phyloP scores from a whole-genome alignment of 2,797 vertebrate species.

The Aeoliscus strigatus region DNA sequence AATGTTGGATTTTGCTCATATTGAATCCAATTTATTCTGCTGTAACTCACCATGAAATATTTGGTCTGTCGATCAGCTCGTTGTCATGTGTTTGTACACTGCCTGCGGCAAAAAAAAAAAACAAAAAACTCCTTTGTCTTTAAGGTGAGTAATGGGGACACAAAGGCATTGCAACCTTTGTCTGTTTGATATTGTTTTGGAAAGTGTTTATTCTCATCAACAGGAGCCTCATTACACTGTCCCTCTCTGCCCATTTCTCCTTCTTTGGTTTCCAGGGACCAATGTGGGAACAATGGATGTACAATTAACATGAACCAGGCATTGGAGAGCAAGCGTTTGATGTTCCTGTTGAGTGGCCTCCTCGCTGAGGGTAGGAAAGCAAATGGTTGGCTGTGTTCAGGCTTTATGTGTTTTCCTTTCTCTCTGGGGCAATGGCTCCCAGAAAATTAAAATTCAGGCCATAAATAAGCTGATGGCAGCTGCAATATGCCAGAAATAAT shows the following conservation, averaged over 20 bases:
- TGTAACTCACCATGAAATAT: too few relatives aligned
- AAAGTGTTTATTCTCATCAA: conserved; percentile 66
- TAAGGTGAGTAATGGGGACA: conserved; percentile 55
- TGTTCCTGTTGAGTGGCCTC: conserved; percentile 73
- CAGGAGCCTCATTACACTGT: conserved; percentile 58
- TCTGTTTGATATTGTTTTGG: conserved; percentile 62
- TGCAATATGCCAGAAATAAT: conserved; percentile 79
- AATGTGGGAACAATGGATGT: conserved; percentile 73
- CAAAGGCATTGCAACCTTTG: conserved; percentile 52
- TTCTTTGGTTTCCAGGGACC: conserved; percentile 54
- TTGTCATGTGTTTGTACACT: conserved; percentile 9
- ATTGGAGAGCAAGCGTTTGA: conserved; percentile 71
- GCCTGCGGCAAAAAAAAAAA: conserved; percentile 24
- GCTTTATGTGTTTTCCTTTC: conserved; percentile 47
- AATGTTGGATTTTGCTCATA: too few relatives aligned
- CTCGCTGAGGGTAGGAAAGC: conserved; percentile 51
- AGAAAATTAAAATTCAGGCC: conserved; percentile 71
- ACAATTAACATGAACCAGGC: conserved; percentile 73
- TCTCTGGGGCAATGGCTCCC: conserved; percentile 69
- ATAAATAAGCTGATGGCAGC: conserved; percentile 74
- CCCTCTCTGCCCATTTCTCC: conserved; percentile 13
- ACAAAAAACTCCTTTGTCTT: conserved; percentile 53
- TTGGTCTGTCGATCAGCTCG: too few relatives aligned
- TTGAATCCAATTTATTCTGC: too few relatives aligned
- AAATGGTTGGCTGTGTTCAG: conserved; percentile 37